Evolutionary conservation across 1,140 invertebrate genomes (phyloP).

Genomic region (Telenomus remus): DNA sequence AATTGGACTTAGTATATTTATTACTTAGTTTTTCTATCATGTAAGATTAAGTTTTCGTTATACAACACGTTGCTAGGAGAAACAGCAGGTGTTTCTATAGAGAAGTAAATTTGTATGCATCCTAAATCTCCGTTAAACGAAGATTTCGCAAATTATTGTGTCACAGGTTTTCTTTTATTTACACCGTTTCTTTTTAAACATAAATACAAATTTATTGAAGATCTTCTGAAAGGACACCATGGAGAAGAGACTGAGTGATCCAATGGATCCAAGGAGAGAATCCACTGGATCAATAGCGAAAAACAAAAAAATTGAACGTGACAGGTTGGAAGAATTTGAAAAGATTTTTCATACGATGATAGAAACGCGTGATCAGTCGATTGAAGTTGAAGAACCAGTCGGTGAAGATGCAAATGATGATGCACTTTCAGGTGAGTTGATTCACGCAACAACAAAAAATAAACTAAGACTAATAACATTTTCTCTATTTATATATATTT

Average conservation of each 20-base stretch:
- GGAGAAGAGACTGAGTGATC: neutral
- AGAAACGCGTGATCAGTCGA: slow-evolving; percentile 58
- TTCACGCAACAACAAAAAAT: neutral
- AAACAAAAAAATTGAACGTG: slow-evolving; percentile 56
- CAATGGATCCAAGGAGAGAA: slow-evolving; percentile 37
- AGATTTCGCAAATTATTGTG: neutral
- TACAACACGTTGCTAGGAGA: slow-evolving; percentile 9
- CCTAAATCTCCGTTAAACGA: neutral
- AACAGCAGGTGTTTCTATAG: slow-evolving; percentile 1
- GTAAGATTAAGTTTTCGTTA: too few species aligned
- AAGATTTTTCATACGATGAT: slow-evolving; percentile 69
- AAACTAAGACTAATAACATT: too few species aligned
- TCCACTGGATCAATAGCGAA: slow-evolving; percentile 16
- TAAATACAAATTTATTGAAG: too few species aligned
- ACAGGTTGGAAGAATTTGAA: slow-evolving; percentile 70
- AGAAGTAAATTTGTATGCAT: neutral
- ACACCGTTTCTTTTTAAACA: too few species aligned
- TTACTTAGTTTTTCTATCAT: too few species aligned
- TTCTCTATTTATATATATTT: neutral
- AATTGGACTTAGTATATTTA: too few species aligned
- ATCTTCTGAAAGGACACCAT: too few species aligned
- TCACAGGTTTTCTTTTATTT: neutral
- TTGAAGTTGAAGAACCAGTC: slow-evolving; percentile 57
- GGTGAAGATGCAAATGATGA: slow-evolving; percentile 57
- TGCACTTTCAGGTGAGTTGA: slow-evolving; percentile 26